phyloP scores from a whole-genome alignment of 2,797 vertebrate species.

The Spea hammondii region DNA sequence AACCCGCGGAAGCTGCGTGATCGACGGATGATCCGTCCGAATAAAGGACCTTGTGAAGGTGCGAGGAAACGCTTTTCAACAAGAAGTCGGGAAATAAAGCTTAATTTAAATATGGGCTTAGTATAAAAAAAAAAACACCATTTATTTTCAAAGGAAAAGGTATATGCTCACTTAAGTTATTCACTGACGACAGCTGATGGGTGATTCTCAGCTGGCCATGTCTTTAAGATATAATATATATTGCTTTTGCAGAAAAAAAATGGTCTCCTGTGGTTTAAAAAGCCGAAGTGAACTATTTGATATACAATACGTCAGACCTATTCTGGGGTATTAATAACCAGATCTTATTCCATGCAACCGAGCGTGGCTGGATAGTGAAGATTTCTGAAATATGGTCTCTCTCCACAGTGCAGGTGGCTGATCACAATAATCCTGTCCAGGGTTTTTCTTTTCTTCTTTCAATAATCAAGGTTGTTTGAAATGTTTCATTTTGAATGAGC shows the following conservation, averaged over 20 bases:
- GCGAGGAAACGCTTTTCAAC: constrained; percentile 5
- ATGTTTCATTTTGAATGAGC: background rate
- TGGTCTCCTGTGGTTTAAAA: constrained; percentile 19
- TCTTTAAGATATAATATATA: constrained; percentile 20
- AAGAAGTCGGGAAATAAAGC: background rate
- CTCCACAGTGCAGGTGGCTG: background rate
- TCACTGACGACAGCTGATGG: constrained; percentile 23
- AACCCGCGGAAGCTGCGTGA: constrained; percentile 18
- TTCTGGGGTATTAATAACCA: constrained; percentile 12
- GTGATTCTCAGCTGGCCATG: constrained; percentile 14
- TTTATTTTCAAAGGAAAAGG: constrained; percentile 21
- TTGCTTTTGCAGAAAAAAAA: background rate
- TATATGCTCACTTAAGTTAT: constrained; percentile 24
- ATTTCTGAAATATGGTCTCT: background rate
- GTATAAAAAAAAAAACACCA: constrained; percentile 13
- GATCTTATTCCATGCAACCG: constrained; percentile 9
- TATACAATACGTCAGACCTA: constrained; percentile 7
- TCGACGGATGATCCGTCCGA: background rate
- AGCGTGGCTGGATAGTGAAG: constrained; percentile 10
- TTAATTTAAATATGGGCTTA: background rate
- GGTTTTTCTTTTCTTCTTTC: background rate
- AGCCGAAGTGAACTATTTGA: constrained; percentile 11
- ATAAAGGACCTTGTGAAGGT: background rate
- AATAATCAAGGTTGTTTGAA: background rate
- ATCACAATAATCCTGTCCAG: background rate